Percentiles rank a stretch among this genome's conserved stretches.
phyloP scores from a whole-genome alignment of 2,888 invertebrate species.

The Spodoptera littoralis region DNA sequence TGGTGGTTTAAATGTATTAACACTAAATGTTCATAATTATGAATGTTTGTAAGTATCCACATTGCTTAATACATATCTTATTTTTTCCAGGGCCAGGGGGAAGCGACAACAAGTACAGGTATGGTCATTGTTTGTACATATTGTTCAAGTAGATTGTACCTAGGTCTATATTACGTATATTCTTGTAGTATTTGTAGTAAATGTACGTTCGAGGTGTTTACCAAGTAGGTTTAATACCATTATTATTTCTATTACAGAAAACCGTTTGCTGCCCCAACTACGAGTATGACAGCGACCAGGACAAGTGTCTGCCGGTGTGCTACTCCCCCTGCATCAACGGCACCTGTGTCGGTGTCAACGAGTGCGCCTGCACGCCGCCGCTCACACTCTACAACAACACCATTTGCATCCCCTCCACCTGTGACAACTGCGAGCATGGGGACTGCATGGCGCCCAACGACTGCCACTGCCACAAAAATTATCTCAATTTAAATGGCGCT shows the following conservation, averaged over 20 bases:
- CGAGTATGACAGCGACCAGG: not conserved
- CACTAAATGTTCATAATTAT: not conserved
- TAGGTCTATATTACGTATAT: no score
- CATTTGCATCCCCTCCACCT: constrained; percentile 1
- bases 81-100: constrained; percentile 10
- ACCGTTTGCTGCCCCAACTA: constrained; percentile 20
- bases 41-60: not conserved
- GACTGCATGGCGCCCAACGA: constrained; percentile 71
- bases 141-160: no score
- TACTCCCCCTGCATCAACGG: constrained; percentile 17
- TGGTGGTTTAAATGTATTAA: no score
- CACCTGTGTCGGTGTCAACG: constrained; percentile 5
- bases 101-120: not conserved
- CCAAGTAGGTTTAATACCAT: constrained; percentile 1
- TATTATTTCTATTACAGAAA: constrained; percentile 23
- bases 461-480: constrained; percentile 77
- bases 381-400: constrained; percentile 3
- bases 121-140: constrained; percentile 1
- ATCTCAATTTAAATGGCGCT: constrained; percentile 52
- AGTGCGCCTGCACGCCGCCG: constrained; percentile 4
- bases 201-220: no score
- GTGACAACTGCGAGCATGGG: constrained; percentile 43
- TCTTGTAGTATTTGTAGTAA: no score
- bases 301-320: constrained; percentile 21
- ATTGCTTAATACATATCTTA: constrained; percentile 23